Percentiles rank a stretch among this genome's conserved stretches.
These are phyloP conservation scores for Balearica regulorum DNA, from an alignment of 2,797 vertebrate genomes.

Conservation along the genomic window DNA sequence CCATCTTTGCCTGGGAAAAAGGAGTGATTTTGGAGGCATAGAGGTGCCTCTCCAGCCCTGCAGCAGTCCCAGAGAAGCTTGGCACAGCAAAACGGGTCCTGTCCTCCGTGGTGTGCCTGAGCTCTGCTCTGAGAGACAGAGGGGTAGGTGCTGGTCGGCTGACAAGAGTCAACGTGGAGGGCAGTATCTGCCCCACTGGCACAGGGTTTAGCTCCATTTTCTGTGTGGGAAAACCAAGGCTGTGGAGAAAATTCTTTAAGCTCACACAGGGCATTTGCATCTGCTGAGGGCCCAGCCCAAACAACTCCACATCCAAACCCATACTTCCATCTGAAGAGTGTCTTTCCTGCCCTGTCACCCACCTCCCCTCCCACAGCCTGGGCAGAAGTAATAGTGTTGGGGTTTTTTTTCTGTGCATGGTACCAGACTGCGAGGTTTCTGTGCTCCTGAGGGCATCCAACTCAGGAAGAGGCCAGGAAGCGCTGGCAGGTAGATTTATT, in stretches of 20 bases:
- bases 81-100: not conserved
- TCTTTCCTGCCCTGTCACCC: not conserved
- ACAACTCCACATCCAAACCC: not conserved
- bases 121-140: not conserved
- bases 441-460: not conserved
- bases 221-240: not conserved
- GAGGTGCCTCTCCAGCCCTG: not conserved
- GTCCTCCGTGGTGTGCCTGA: not conserved
- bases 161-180: not conserved
- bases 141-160: not conserved
- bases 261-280: not conserved
- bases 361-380: not conserved
- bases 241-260: not conserved
- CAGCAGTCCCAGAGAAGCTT: not conserved
- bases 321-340: not conserved
- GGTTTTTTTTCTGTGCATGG: not conserved
- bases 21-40: not conserved
- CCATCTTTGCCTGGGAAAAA: not conserved
- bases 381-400: not conserved
- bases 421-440: not conserved
- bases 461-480: not conserved
- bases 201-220: not conserved
- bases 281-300: not conserved
- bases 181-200: not conserved
- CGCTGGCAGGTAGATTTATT: not conserved